Evolutionary conservation across 2,888 invertebrate genomes (phyloP).

Genomic region (Hylaea fasciaria): DNA sequence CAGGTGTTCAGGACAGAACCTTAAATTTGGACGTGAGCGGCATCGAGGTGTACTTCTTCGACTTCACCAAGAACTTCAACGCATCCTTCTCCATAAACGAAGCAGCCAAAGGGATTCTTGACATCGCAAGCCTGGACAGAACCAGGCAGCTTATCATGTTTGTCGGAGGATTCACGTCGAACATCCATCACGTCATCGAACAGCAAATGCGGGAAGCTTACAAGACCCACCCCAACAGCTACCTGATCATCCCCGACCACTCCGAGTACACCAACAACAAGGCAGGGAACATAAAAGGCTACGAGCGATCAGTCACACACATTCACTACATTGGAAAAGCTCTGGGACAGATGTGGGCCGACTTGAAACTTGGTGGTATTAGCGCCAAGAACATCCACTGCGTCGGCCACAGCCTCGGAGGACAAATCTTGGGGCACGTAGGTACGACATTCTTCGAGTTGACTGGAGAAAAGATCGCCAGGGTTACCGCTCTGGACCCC

Average conservation of each 20-base stretch:
- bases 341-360: slow-evolving; percentile 62
- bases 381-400: slow-evolving; percentile 67
- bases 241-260: slow-evolving; percentile 74
- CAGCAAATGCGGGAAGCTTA: slow-evolving; percentile 68
- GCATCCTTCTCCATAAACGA: slow-evolving; percentile 58
- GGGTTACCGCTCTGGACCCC: slow-evolving; percentile 75
- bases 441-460: slow-evolving; percentile 62
- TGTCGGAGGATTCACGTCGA: slow-evolving; percentile 72
- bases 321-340: slow-evolving; percentile 74
- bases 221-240: slow-evolving; percentile 65
- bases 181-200: slow-evolving; percentile 69
- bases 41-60: slow-evolving; percentile 69
- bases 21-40: slow-evolving; percentile 66
- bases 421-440: slow-evolving; percentile 69
- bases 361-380: slow-evolving; percentile 59
- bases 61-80: slow-evolving; percentile 58
- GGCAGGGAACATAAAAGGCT: slow-evolving; percentile 66
- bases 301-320: slow-evolving; percentile 71
- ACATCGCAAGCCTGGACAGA: slow-evolving; percentile 58
- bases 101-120: slow-evolving; percentile 66
- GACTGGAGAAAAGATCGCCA: slow-evolving; percentile 62
- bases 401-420: slow-evolving; percentile 75
- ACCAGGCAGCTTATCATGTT: slow-evolving; percentile 66
- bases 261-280: slow-evolving; percentile 71
- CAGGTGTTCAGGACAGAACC: slow-evolving; percentile 65